These are phyloP conservation scores for Andricus grossulariae DNA, from an alignment of 1,140 invertebrate species.

Conservation along the genomic window DNA sequence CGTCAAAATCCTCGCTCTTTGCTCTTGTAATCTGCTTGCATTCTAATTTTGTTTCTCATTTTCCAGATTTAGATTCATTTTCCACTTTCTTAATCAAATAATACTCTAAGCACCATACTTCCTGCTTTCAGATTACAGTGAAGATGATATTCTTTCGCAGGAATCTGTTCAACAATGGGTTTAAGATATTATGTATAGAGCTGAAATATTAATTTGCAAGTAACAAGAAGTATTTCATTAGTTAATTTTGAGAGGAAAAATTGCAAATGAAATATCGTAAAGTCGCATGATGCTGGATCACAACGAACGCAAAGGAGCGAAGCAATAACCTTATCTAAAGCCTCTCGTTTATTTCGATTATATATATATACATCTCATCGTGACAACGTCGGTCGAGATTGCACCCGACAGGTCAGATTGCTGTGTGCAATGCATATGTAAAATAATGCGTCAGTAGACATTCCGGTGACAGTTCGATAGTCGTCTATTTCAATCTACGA, in stretches of 20 bases:
- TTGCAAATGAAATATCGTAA: background rate
- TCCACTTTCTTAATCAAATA: constrained; percentile 16
- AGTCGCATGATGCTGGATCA: background rate
- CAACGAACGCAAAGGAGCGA: background rate
- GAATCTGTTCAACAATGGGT: too few species aligned
- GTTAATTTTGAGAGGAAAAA: background rate
- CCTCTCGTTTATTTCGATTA: constrained; percentile 29
- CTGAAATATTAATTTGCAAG: background rate
- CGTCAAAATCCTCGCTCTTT: constrained; percentile 1
- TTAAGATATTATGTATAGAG: background rate
- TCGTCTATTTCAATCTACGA: constrained; percentile 27
- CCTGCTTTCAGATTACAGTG: background rate
- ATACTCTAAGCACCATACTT: background rate
- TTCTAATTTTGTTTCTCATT: constrained; percentile 29
- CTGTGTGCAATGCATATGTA: constrained; percentile 13
- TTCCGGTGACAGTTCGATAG: background rate
- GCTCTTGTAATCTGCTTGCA: background rate
- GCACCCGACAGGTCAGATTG: constrained; percentile 1
- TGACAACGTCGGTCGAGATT: constrained; percentile 14
- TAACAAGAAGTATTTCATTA: background rate
- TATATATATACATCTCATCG: constrained; percentile 18
- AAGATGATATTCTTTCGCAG: too few species aligned
- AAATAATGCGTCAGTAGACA: constrained; percentile 20
- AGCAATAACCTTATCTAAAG: constrained; percentile 19
- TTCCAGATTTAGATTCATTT: constrained; percentile 4